Conservation (phyloP, 1,140 invertebrate species). For the Penaeus vannamei region DNA sequence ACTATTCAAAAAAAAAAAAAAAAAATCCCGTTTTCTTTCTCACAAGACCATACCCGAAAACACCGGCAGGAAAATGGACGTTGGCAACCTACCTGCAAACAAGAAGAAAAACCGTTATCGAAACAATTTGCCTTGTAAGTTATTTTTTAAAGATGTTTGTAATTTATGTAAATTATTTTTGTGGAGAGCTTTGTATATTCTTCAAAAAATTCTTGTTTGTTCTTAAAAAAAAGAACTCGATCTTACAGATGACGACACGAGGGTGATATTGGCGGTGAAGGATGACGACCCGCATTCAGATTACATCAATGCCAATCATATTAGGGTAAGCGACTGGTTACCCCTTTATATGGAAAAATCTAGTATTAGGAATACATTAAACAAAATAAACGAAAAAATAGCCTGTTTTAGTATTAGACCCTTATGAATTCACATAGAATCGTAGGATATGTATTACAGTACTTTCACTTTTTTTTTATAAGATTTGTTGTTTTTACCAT, state of each 20-base stretch:
- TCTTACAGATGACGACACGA: constrained; percentile 28
- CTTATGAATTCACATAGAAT: no score
- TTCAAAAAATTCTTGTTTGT: no score
- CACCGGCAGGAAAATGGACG: background rate
- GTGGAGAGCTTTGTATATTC: no score
- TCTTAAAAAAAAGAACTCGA: no score
- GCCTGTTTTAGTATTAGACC: no score
- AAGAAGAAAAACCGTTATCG: constrained; percentile 54
- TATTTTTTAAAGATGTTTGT: background rate
- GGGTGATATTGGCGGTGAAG: constrained; percentile 1
- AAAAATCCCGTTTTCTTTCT: background rate
- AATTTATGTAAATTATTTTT: background rate
- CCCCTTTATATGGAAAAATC: background rate
- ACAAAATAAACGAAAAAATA: no score
- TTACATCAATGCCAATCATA: constrained; percentile 42
- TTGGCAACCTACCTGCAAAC: constrained; percentile 22
- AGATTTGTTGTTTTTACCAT: no score
- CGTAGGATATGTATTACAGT: no score
- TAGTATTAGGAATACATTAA: no score
- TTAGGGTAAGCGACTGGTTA: constrained; percentile 8
- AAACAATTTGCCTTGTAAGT: constrained; percentile 57
- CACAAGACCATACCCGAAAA: constrained; percentile 43
- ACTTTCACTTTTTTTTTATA: no score
- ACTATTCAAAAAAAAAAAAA: no score
- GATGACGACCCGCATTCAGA: constrained; percentile 21